Evolutionary conservation across 2,888 invertebrate genomes (phyloP).

Genomic region (Hoplodrina blanda): DNA sequence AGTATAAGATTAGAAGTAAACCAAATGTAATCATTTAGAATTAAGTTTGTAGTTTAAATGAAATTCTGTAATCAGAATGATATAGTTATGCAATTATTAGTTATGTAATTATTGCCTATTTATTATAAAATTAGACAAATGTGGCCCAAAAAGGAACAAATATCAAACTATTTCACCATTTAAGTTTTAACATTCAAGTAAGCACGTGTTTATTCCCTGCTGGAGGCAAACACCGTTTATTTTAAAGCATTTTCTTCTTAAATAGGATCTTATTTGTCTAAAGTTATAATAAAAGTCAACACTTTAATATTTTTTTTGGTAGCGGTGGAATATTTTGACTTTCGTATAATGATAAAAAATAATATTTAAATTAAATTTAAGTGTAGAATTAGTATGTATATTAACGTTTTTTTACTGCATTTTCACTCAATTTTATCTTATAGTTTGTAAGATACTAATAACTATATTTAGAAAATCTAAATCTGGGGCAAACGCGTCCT

Average conservation of each 20-base stretch:
- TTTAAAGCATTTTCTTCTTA: not conserved
- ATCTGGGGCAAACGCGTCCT: conserved; percentile 87
- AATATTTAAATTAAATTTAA: not conserved
- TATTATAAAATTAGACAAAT: not conserved
- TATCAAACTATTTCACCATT: not conserved
- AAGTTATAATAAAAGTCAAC: not conserved
- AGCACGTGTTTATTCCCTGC: conserved; percentile 17
- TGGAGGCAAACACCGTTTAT: conserved; percentile 17
- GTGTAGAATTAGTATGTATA: not conserved
- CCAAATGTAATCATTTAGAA: conserved; percentile 2
- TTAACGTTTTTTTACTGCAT: conserved; percentile 77
- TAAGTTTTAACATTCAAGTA: not conserved
- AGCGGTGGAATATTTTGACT: not conserved
- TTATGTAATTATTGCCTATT: too few relatives aligned
- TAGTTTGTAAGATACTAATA: conserved; percentile 23
- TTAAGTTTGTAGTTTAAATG: not conserved
- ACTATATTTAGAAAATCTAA: conserved; percentile 61
- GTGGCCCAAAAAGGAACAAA: not conserved
- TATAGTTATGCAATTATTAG: not conserved
- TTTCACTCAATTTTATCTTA: conserved; percentile 75
- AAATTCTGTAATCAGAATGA: conserved; percentile 27
- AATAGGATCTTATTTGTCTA: not conserved
- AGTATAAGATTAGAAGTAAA: conserved; percentile 9
- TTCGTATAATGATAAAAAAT: not conserved
- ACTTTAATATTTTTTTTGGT: not conserved